phyloP scores from a whole-genome alignment of 1,140 invertebrate genomes.

The Diuraphis noxia region DNA sequence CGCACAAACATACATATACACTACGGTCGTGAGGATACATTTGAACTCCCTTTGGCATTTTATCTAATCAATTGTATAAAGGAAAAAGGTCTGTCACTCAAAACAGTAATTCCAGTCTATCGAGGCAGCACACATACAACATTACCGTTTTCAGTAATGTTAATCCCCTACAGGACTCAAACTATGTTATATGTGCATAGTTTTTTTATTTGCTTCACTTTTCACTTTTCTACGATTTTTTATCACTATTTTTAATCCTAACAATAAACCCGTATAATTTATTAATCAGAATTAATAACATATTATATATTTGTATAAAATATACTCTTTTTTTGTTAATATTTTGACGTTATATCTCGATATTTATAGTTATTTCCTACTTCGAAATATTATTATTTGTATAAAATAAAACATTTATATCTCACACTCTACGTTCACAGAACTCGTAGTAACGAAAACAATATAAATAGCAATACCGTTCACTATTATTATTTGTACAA shows the following conservation, averaged over 20 bases:
- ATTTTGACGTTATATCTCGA: not conserved
- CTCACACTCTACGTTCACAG: not conserved
- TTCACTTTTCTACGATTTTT: not conserved
- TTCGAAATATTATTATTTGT: not conserved
- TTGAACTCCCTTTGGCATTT: not conserved
- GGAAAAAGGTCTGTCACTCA: constrained; percentile 15
- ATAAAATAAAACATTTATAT: not conserved
- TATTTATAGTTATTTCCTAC: not conserved
- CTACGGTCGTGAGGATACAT: not conserved
- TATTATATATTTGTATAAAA: not conserved
- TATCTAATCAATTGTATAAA: constrained; percentile 20
- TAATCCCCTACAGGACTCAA: not conserved
- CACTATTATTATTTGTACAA: not conserved
- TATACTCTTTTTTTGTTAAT: not conserved
- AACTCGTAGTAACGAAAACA: not conserved
- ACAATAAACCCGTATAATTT: not conserved
- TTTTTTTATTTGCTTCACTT: not conserved
- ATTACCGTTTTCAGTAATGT: not conserved
- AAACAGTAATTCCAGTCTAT: constrained; percentile 15
- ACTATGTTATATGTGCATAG: not conserved
- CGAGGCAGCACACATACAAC: not conserved
- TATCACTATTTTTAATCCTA: not conserved
- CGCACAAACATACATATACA: not conserved
- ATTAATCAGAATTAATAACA: not conserved
- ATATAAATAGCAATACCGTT: not conserved